These are phyloP conservation scores for Eospalax fontanierii DNA, from an alignment of 2,797 vertebrate genomes.

Conservation along the genomic window DNA sequence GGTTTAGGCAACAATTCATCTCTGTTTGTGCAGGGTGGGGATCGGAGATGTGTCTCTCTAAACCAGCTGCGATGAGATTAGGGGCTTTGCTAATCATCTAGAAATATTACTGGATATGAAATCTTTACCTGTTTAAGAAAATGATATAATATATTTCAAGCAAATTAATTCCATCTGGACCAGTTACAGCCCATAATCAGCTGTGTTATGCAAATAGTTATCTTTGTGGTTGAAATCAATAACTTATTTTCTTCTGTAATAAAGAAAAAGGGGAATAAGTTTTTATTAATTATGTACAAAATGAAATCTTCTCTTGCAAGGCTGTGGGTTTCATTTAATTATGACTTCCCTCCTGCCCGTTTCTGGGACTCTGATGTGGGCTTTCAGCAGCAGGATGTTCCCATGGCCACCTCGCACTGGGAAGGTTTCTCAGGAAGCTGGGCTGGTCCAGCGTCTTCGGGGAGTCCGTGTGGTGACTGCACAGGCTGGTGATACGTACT, in stretches of 20 bases:
- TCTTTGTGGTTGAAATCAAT: slow-evolving; percentile 89
- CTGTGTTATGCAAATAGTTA: slow-evolving; percentile 88
- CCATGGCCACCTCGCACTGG: slow-evolving; percentile 69
- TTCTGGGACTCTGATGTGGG: slow-evolving; percentile 70
- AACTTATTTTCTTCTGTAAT: slow-evolving; percentile 89
- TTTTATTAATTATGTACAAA: slow-evolving; percentile 88
- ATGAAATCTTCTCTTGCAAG: slow-evolving; percentile 83
- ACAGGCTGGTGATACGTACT: slow-evolving; percentile 75
- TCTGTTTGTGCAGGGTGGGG: slow-evolving; percentile 18
- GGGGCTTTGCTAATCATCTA: slow-evolving; percentile 82
- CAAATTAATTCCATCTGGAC: slow-evolving; percentile 88
- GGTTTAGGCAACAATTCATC: slow-evolving; percentile 70
- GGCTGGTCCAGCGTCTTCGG: slow-evolving; percentile 31
- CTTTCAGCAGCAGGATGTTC: slow-evolving; percentile 73
- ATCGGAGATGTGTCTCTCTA: slow-evolving; percentile 71
- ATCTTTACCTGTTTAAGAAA: slow-evolving; percentile 89
- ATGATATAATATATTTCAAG: slow-evolving; percentile 86
- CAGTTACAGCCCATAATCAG: slow-evolving; percentile 87
- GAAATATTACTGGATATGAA: slow-evolving; percentile 86
- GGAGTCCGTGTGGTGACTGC: rapidly evolving
- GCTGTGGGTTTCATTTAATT: slow-evolving; percentile 85
- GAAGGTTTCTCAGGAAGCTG: slow-evolving; percentile 76
- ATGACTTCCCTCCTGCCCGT: slow-evolving; percentile 75
- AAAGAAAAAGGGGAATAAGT: slow-evolving; percentile 81
- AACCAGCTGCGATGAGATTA: slow-evolving; percentile 74